Percentiles rank a stretch among this genome's conserved stretches.
phyloP scores from a whole-genome alignment of 2,888 invertebrate species.

The Dorcus hopei region DNA sequence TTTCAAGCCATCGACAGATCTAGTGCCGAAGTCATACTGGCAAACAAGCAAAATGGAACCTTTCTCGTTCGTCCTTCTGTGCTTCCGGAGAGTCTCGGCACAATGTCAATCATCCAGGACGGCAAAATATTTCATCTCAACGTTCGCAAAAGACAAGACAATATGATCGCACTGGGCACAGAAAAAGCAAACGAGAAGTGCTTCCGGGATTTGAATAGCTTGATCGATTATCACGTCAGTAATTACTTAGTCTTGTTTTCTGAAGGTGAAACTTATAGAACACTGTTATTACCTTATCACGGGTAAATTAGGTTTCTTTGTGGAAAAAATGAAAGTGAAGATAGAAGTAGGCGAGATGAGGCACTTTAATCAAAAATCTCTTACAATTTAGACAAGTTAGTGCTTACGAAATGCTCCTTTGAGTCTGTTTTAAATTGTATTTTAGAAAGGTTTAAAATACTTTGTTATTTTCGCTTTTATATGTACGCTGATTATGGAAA shows the following conservation, averaged over 20 bases:
- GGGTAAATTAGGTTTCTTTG: not conserved
- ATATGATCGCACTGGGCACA: slow-evolving; percentile 55
- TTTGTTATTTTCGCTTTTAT: no score
- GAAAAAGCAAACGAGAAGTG: slow-evolving; percentile 54
- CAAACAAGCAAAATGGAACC: slow-evolving; percentile 58
- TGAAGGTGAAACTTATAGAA: slow-evolving; percentile 51
- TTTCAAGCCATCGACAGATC: slow-evolving; percentile 56
- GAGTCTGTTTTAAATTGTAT: no score
- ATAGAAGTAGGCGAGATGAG: no score
- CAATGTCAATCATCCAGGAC: slow-evolving; percentile 55
- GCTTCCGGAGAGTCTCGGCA: slow-evolving; percentile 46
- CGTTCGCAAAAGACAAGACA: slow-evolving; percentile 53
- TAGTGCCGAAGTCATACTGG: slow-evolving; percentile 54
- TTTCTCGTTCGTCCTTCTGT: slow-evolving; percentile 59
- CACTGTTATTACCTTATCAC: slow-evolving; percentile 50
- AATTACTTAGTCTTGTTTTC: slow-evolving; percentile 55
- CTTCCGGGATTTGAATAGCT: slow-evolving; percentile 52
- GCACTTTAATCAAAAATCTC: no score
- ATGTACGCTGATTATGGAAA: no score
- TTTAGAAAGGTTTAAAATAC: no score
- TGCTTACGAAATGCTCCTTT: no score
- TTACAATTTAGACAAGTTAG: no score
- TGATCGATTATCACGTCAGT: slow-evolving; percentile 57
- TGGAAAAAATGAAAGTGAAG: no score
- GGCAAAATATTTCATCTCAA: slow-evolving; percentile 57